Evolutionary conservation across 2,113 vertebrate genomes (phyloP).

Genomic region (Phyllopteryx taeniolatus): DNA sequence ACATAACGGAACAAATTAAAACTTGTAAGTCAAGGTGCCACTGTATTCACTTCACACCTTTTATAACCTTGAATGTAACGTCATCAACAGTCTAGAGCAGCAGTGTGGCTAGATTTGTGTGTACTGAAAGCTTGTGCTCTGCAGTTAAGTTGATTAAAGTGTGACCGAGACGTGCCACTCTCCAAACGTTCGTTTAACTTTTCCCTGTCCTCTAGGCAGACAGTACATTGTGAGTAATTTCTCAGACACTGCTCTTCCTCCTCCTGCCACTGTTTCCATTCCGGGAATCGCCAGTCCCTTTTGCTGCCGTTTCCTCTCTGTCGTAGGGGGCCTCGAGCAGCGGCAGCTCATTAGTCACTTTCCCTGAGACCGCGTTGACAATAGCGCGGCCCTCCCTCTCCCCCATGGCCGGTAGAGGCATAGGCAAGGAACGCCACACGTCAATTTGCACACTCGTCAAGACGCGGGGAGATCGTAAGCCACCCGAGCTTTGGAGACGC

Average conservation of each 20-base stretch:
- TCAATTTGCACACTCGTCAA: slow-evolving; percentile 38
- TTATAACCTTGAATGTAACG: too few relatives aligned
- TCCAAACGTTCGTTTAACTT: slow-evolving; percentile 28
- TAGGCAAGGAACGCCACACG: slow-evolving; percentile 38
- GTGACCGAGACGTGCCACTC: slow-evolving; percentile 11
- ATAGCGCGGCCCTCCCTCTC: slow-evolving; percentile 1
- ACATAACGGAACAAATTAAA: too few relatives aligned
- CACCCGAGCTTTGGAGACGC: slow-evolving; percentile 47
- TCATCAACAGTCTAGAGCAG: too few relatives aligned
- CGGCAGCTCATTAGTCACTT: slow-evolving; percentile 62
- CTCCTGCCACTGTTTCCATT: slow-evolving; percentile 34
- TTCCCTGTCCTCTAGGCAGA: slow-evolving; percentile 27
- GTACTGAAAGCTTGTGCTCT: neutral
- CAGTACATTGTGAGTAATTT: slow-evolving; percentile 27
- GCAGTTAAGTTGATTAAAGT: slow-evolving; percentile 3
- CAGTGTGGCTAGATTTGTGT: too few relatives aligned
- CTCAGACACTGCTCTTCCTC: slow-evolving; percentile 24
- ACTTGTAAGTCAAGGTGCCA: too few relatives aligned
- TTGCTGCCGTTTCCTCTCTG: slow-evolving; percentile 31
- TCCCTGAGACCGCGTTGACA: slow-evolving; percentile 39
- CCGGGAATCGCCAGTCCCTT: slow-evolving; percentile 27
- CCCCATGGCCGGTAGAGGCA: slow-evolving; percentile 25
- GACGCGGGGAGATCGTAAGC: slow-evolving; percentile 35
- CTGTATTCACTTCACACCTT: too few relatives aligned
- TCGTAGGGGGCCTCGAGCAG: slow-evolving; percentile 40